phyloP scores from a whole-genome alignment of 2,797 vertebrate genomes.

The Alcedo quadribrachys region DNA sequence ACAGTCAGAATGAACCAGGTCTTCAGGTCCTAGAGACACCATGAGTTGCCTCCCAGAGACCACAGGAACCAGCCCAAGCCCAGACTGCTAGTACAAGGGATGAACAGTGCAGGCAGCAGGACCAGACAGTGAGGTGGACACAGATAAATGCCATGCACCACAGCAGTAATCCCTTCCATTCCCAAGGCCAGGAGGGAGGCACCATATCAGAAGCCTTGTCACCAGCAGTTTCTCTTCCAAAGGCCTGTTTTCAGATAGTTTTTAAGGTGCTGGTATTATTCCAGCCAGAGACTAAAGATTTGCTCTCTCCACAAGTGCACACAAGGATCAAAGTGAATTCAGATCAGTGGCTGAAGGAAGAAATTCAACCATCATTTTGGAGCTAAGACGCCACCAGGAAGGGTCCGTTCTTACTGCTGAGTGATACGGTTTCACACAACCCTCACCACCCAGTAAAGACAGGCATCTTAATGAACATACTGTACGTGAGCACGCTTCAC shows the following conservation, averaged over 20 bases:
- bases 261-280: neutral
- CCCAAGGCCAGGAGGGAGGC: neutral
- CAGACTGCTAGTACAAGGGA: neutral
- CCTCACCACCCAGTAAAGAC: neutral
- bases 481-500: accelerated
- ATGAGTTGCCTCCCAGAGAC: neutral
- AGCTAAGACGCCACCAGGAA: neutral
- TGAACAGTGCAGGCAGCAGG: neutral
- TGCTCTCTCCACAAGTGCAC: neutral
- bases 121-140: neutral
- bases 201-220: neutral
- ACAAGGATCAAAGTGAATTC: neutral
- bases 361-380: neutral
- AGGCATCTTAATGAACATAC: neutral
- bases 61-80: neutral
- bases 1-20: neutral
- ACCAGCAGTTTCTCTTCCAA: neutral
- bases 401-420: neutral
- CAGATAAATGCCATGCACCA: neutral
- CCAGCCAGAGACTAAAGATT: neutral
- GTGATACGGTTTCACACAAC: neutral
- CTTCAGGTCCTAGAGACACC: neutral
- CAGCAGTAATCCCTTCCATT: neutral
- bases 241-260: neutral
- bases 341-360: neutral